Base-by-base conservation (phyloP, 1,140 invertebrate species). In the Schlechtendalia chinensis region DNA sequence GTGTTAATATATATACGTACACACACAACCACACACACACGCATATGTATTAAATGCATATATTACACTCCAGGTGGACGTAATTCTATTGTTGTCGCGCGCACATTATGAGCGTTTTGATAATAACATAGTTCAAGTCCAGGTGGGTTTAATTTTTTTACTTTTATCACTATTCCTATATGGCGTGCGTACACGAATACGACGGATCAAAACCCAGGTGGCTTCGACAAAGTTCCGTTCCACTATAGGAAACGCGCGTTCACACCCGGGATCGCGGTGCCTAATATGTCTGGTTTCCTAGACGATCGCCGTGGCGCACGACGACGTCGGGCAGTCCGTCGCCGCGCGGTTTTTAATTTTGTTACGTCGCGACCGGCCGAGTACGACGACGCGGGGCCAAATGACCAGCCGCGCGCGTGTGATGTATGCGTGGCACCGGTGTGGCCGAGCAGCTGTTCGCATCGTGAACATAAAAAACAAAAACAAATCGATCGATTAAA, bases 11-110 rank as follows among this genome's bases (percentile, higher is more conserved):
- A 47, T 39, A 65, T 67, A 67, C 63, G n/a, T n/a, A n/a, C n/a
- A n/a, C n/a, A n/a, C n/a, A n/a, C n/a, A n/a, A n/a, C n/a, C n/a
- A n/a, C n/a, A n/a, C n/a, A n/a, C n/a, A n/a, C n/a, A n/a, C n/a
- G n/a, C n/a, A n/a, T n/a, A 5, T 71, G 67, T 50, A 50, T 71
- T 53, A 53, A 71, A 71, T 71, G 27, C 67, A 71, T 71, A 71
- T 71, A 71, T 71, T 71, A 71, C 47, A 71, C 47, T 72, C 69
- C 69, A 72, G 69, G 69, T 72, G 69, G 47, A 72, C 69, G 50
- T 54, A 29, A 29, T 53, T 72, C 47, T 29, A 72, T 72, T 72
- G 69, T 72, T 72, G 69, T 72, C 69, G 29, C 50, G 29, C 50
- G 69, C 69, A 29, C 50, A 54, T 72, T 72, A 72, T 22, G 69